A percentile compares a stretch with the other conserved stretches of the same genome.
Evolutionary conservation across 1,140 invertebrate genomes (phyloP).

Genomic region (Drosophila pallidifrons): DNA sequence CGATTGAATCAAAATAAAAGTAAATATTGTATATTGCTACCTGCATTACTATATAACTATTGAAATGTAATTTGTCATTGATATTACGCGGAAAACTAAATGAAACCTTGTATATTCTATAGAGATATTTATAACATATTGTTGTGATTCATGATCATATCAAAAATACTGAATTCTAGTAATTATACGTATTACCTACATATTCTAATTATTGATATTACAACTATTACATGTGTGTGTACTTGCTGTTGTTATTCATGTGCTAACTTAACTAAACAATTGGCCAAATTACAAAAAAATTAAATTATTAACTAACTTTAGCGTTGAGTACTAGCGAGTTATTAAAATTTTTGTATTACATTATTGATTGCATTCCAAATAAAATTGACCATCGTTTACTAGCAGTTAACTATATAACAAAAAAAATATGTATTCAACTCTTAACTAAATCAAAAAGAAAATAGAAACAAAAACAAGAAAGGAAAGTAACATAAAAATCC

Average conservation of each 20-base stretch:
- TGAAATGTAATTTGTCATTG: conserved; percentile 65
- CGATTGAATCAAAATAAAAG: conserved; percentile 56
- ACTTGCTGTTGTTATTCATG: conserved; percentile 66
- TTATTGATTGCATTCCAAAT: conserved; percentile 67
- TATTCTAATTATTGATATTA: conserved; percentile 27
- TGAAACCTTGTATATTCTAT: conserved; percentile 65
- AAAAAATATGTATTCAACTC: conserved; percentile 20
- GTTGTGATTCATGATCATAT: conserved; percentile 83
- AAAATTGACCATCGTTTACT: conserved; percentile 54
- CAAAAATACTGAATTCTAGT: conserved; percentile 74
- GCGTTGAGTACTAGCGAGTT: conserved; percentile 37
- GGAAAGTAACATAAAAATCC: conserved; percentile 5
- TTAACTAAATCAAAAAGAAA: conserved; percentile 49
- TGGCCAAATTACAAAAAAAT: conserved; percentile 58
- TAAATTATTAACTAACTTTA: conserved; percentile 48
- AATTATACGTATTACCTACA: conserved; percentile 44
- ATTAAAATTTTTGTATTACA: conserved; percentile 57
- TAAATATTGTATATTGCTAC: conserved; percentile 29
- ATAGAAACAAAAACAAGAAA: too few species aligned
- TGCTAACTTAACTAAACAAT: conserved; percentile 52
- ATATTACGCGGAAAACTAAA: conserved; percentile 66
- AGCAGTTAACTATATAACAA: conserved; percentile 49
- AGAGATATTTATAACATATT: conserved; percentile 70
- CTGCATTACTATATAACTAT: conserved; percentile 1
- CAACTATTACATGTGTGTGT: conserved; percentile 28